These are phyloP conservation scores for Tyrophagus putrescentiae DNA, from an alignment of 1,140 invertebrate species.

Conservation along the genomic window DNA sequence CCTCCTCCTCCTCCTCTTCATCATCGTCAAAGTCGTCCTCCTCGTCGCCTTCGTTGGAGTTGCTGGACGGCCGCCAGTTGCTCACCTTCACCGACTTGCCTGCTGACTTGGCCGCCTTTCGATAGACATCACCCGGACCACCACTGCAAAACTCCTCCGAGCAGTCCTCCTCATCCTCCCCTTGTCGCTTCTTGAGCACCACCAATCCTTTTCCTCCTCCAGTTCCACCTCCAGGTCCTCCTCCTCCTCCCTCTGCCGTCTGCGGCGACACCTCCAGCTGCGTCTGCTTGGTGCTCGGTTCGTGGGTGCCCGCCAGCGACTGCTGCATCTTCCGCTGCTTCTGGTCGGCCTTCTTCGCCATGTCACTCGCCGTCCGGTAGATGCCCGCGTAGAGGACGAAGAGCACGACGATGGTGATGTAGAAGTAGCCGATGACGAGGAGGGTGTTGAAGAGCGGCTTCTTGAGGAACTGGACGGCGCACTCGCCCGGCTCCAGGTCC, in stretches of 20 bases:
- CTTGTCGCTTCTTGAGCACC: no score
- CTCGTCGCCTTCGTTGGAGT: not conserved
- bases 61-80: not conserved
- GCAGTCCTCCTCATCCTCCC: no score
- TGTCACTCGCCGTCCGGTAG: conserved; percentile 92
- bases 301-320: conserved; percentile 50
- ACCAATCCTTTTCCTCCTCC: no score
- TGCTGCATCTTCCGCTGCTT: conserved; percentile 86
- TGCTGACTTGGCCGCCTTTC: not conserved
- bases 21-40: conserved; percentile 1
- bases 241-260: conserved; percentile 53
- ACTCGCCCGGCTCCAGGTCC: conserved; percentile 69
- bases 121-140: no score
- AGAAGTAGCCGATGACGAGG: conserved; percentile 95
- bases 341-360: conserved; percentile 92
- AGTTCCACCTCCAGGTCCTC: conserved; percentile 36
- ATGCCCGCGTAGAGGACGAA: conserved; percentile 92
- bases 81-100: not conserved
- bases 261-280: conserved; percentile 36
- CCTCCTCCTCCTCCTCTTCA: not conserved
- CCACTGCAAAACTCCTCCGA: no score
- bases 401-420: conserved; percentile 82
- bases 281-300: conserved; percentile 1
- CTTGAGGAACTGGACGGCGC: conserved; percentile 93
- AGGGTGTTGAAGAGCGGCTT: conserved; percentile 94